A percentile compares a stretch with the other conserved stretches of the same genome.
Evolutionary conservation across 92 coral and sea anemone genomes (phyloP).

Genomic region (Montipora capitata): DNA sequence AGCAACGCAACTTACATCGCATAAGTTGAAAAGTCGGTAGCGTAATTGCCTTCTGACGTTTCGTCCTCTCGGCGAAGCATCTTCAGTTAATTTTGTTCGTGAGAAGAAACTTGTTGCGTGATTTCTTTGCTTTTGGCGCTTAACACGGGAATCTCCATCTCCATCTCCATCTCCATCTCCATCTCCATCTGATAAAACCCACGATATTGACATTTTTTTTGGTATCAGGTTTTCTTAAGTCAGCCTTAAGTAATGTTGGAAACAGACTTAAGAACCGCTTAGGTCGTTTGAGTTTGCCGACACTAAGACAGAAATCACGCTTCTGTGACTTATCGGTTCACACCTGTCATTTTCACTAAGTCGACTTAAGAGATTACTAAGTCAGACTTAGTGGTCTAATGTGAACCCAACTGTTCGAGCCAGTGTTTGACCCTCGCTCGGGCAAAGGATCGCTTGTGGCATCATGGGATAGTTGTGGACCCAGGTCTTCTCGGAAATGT

Average conservation of each 20-base stretch:
- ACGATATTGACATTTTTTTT: neutral
- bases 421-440: no score
- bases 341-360: neutral
- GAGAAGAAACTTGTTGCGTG: conserved; percentile 3
- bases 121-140: neutral
- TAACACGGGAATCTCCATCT: conserved; percentile 13
- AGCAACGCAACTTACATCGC: conserved; percentile 15
- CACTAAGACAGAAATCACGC: conserved; percentile 4
- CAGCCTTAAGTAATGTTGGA: conserved; percentile 9
- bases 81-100: conserved; percentile 1
- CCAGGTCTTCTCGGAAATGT: no score
- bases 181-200: conserved; percentile 13
- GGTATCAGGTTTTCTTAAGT: conserved; percentile 10
- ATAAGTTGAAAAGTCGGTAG: neutral
- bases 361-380: conserved; percentile 8
- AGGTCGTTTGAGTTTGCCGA: neutral
- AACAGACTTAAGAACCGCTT: conserved; percentile 9
- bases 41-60: conserved; percentile 1
- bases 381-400: conserved; percentile 4
- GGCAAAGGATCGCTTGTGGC: no score
- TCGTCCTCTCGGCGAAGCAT: neutral
- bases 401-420: neutral
- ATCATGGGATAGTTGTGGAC: no score
- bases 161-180: no score
- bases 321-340: neutral